Percentiles rank a stretch among this genome's conserved stretches.
These are phyloP conservation scores for Coleophora flavipennella DNA, from an alignment of 2,888 invertebrate species.

Conservation along the genomic window DNA sequence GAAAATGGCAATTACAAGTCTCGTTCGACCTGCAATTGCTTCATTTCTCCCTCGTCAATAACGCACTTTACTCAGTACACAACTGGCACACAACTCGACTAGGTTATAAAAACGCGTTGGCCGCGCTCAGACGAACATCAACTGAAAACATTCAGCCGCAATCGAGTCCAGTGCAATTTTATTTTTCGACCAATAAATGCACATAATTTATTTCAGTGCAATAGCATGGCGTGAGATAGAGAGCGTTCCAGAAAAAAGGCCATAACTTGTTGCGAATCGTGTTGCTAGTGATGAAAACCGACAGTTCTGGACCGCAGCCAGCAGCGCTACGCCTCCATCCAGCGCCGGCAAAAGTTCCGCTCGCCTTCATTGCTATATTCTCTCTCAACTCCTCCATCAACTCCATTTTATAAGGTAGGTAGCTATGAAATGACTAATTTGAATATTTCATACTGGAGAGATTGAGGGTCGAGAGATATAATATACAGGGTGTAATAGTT, in stretches of 20 bases:
- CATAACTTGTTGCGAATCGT: constrained; percentile 43
- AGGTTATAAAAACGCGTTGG: too few species aligned
- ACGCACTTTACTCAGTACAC: too few species aligned
- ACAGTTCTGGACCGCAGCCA: constrained; percentile 40
- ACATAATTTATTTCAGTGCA: constrained; percentile 6
- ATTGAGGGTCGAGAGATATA: too few species aligned
- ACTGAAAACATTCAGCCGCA: constrained; percentile 1
- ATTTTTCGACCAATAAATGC: constrained; percentile 1
- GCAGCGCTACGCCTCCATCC: constrained; percentile 28
- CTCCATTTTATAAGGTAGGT: too few species aligned
- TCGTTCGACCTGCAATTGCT: too few species aligned
- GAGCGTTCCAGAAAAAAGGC: constrained; percentile 24
- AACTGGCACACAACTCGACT: too few species aligned
- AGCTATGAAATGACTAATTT: neutral
- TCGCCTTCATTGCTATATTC: constrained; percentile 18
- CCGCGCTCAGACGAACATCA: neutral
- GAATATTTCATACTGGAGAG: too few species aligned
- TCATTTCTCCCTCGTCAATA: too few species aligned
- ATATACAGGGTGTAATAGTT: too few species aligned
- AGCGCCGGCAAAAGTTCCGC: constrained; percentile 29
- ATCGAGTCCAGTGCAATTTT: neutral
- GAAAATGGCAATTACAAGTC: too few species aligned
- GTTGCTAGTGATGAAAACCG: constrained; percentile 35
- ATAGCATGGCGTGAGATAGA: neutral
- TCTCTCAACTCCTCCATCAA: too few species aligned